phyloP scores from a whole-genome alignment of 2,113 vertebrate species.

The Pao palembangensis region DNA sequence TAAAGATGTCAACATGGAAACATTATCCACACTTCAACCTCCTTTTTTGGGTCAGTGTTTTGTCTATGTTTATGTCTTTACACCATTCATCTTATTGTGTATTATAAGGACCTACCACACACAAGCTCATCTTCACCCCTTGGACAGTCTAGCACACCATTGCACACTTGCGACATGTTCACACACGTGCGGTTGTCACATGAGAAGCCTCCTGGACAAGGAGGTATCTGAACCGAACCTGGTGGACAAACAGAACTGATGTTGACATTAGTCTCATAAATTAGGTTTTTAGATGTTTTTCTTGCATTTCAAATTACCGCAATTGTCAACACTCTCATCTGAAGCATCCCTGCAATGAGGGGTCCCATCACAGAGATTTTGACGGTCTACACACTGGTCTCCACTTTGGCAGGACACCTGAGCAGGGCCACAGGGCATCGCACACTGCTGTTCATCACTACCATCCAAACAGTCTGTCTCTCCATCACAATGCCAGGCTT shows the following conservation, averaged over 20 bases:
- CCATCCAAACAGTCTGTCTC: conserved; percentile 84
- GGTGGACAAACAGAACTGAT: background rate
- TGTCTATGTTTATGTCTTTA: background rate
- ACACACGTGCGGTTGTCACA: conserved; percentile 79
- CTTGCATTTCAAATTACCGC: conserved; percentile 58
- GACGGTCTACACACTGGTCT: conserved; percentile 75
- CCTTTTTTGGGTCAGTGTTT: no score
- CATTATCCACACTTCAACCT: background rate
- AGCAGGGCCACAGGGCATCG: conserved; percentile 62
- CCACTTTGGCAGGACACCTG: conserved; percentile 69
- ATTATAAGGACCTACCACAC: conserved; percentile 73
- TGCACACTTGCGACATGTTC: conserved; percentile 72
- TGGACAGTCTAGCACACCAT: conserved; percentile 75
- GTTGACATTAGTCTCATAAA: background rate
- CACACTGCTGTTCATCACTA: conserved; percentile 75
- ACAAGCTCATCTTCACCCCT: conserved; percentile 78
- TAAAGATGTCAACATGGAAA: no score
- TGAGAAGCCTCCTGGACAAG: conserved; percentile 73
- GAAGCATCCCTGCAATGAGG: conserved; percentile 70
- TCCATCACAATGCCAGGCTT: conserved; percentile 83
- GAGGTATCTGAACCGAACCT: conserved; percentile 77
- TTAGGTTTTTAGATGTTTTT: no score
- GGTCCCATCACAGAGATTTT: conserved; percentile 76
- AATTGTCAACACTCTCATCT: conserved; percentile 75
- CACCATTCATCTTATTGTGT: background rate